Conservation (phyloP, 2,797 vertebrate genomes). For the Micromesistius poutassou region DNA sequence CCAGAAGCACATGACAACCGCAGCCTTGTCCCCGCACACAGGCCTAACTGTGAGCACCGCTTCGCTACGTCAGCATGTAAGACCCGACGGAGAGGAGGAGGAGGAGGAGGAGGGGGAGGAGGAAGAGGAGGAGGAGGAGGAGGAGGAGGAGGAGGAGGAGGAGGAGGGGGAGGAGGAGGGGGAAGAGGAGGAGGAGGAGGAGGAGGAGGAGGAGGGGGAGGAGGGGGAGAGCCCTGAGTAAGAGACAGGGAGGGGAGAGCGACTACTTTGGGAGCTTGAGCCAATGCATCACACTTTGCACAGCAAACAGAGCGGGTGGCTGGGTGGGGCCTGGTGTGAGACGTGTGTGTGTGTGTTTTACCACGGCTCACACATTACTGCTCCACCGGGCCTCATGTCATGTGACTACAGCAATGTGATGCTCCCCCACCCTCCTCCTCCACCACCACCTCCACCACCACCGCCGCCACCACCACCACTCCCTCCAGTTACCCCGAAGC, state of each 20-base stretch:
- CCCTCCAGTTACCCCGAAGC: neutral
- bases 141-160: constrained; percentile 32
- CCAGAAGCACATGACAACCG: constrained; percentile 66
- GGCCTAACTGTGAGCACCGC: constrained; percentile 48
- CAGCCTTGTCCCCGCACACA: constrained; percentile 67
- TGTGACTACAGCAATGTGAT: constrained; percentile 25
- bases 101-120: constrained; percentile 22
- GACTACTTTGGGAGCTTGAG: constrained; percentile 56
- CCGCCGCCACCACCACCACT: neutral
- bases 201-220: constrained; percentile 11
- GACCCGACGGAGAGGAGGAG: constrained; percentile 29
- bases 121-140: constrained; percentile 1
- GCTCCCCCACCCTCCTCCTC: constrained; percentile 11
- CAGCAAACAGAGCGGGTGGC: constrained; percentile 60
- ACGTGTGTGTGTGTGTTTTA: constrained; percentile 45
- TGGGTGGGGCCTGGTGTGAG: constrained; percentile 64
- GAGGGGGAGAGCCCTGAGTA: constrained; percentile 14
- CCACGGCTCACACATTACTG: constrained; percentile 38
- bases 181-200: constrained; percentile 14
- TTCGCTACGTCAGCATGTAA: constrained; percentile 48
- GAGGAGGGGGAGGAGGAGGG: neutral
- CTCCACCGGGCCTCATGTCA: constrained; percentile 20
- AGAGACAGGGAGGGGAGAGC: constrained; percentile 52
- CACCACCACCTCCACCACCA: too few species aligned
- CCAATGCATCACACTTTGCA: constrained; percentile 65